Base-by-base conservation (phyloP, 2,888 invertebrate genomes). In the Pristionchus japonicus region DNA sequence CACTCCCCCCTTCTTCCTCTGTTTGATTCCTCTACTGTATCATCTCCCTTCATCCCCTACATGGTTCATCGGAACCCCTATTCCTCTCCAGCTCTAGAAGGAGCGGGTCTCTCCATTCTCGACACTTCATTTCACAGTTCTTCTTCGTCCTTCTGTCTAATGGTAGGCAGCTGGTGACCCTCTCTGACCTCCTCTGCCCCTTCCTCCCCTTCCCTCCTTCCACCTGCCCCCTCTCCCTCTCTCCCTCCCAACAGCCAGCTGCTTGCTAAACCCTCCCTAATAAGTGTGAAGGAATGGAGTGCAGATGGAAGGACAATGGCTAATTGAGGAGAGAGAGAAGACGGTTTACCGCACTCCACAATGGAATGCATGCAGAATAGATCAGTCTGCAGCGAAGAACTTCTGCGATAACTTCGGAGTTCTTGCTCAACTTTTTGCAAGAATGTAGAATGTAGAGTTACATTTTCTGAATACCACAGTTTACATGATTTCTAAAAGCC, bases 151-250 rank as follows among this genome's bases (percentile, higher is more conserved):
- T n/a, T 77, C 43, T 77, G 17, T 43, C 83, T 52, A 49, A 83
- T 83, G 49, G 83, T 49, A 61, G 85, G 27, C 85, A 85, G 85
- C 61, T 85, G 85, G 40, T 85, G 85, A 85, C 85, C 85, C 85
- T 64, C 34, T 57, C 57, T 85, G 85, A 85, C 85, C 85, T 61
- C 85, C 64, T 43, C 43, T 43, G 27, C 13, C 64, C 64, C 64
- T 17, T 40, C 43, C 64, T 15, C 85, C 40, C 64, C n/a, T 43
- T 64, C 27, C 40, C 43, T 27, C 85, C 23, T 15, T n/a, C 43
- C 27, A 13, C 34, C 64, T 31, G 43, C 43, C 64, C 52, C 57
- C 57, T 27, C 27, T 52, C 37, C 52, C 27, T 52, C 34, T 20
- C 9, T 47, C 37, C 49, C 52, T 83, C 13, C 49, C 34, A 83